Percentiles rank a stretch among this genome's conserved stretches.
Evolutionary conservation across 2,888 invertebrate genomes (phyloP).

Genomic region (Norana najaformis): DNA sequence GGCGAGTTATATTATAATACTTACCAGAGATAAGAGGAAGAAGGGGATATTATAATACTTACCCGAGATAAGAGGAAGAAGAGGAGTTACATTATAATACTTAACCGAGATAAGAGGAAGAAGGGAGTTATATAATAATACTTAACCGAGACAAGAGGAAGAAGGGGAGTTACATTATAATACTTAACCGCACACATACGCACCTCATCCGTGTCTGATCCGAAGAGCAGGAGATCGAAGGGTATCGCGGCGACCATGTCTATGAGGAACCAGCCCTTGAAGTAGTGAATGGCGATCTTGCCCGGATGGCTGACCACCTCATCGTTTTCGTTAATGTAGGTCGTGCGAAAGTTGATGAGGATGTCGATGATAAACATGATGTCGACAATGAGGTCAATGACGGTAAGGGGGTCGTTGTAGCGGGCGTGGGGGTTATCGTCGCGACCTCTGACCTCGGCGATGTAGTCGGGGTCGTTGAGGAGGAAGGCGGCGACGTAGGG

Average conservation of each 20-base stretch:
- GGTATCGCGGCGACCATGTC: slow-evolving; percentile 98
- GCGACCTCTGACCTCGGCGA: not conserved
- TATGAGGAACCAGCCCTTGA: slow-evolving; percentile 92
- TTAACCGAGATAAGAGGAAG: no score
- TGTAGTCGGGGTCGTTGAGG: slow-evolving; percentile 73
- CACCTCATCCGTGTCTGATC: slow-evolving; percentile 93
- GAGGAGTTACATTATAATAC: no score
- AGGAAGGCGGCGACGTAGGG: slow-evolving; percentile 98
- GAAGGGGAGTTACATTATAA: not conserved
- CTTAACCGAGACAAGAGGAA: not conserved
- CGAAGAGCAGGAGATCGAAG: slow-evolving; percentile 94
- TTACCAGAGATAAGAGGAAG: no score
- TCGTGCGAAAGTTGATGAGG: slow-evolving; percentile 62
- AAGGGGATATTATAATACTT: no score
- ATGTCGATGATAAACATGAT: slow-evolving; percentile 63
- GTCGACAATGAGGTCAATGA: slow-evolving; percentile 62
- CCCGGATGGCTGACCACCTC: slow-evolving; percentile 57
- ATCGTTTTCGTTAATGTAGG: slow-evolving; percentile 47
- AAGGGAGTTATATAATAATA: no score
- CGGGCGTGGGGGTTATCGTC: slow-evolving; percentile 2
- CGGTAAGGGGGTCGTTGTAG: slow-evolving; percentile 56
- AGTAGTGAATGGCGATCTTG: slow-evolving; percentile 61
- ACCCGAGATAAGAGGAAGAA: no score
- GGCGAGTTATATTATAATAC: no score
- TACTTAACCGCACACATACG: slow-evolving; percentile 57